Evolutionary conservation across 2,113 vertebrate genomes (phyloP).

Genomic region (Cranoglanis bouderius): DNA sequence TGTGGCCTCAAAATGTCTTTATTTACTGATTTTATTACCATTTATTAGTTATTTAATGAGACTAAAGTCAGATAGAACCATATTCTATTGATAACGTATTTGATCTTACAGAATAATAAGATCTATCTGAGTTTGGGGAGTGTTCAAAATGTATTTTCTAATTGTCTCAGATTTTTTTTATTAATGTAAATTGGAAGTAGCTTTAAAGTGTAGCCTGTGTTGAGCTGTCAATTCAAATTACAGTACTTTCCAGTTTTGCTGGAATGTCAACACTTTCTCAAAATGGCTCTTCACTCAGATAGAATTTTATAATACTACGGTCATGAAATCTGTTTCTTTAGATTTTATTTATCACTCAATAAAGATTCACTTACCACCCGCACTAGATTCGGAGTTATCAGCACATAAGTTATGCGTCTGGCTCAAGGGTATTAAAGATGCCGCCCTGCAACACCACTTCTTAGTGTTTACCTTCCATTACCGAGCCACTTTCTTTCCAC

Average conservation of each 20-base stretch:
- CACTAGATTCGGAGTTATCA: background rate
- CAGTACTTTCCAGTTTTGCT: no score
- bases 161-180: background rate
- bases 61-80: background rate
- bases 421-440: conserved; percentile 1
- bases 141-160: background rate
- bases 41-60: background rate
- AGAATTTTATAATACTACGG: background rate
- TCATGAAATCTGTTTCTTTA: background rate
- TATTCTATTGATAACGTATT: background rate
- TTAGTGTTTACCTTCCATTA: conserved; percentile 1
- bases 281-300: background rate
- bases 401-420: background rate
- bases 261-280: background rate
- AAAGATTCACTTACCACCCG: background rate
- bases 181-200: background rate
- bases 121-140: background rate
- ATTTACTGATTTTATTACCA: background rate
- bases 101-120: background rate
- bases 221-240: background rate
- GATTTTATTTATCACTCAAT: conserved; percentile 1
- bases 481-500: background rate
- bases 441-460: background rate
- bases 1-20: background rate
- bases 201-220: background rate